These are phyloP conservation scores for Drosophila demipolita DNA, from an alignment of 2,888 invertebrate species.

Conservation along the genomic window DNA sequence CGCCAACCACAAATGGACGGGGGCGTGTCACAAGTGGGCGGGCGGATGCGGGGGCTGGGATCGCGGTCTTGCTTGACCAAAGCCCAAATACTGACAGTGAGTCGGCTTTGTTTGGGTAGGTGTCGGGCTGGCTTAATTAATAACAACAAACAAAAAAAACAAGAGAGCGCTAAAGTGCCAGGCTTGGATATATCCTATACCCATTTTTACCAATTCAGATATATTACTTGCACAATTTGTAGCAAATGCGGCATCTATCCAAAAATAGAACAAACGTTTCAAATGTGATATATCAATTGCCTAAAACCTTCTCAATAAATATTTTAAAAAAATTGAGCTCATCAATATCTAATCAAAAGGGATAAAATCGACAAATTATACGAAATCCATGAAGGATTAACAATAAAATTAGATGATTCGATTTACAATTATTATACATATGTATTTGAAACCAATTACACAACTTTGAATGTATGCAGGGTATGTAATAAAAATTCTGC, in stretches of 20 bases:
- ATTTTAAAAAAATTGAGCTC: not conserved
- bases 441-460: not conserved
- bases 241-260: not conserved
- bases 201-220: not conserved
- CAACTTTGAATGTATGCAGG: not conserved
- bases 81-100: constrained; percentile 1
- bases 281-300: not conserved
- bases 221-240: not conserved
- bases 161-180: too few species aligned
- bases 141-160: constrained; percentile 18
- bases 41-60: not conserved
- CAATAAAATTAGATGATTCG: not conserved
- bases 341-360: not conserved
- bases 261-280: not conserved
- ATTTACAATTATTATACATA: not conserved
- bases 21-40: constrained; percentile 27
- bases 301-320: too few species aligned
- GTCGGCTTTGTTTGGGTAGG: constrained; percentile 38
- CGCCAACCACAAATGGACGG: constrained; percentile 29
- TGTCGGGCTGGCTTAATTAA: constrained; percentile 49
- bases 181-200: not conserved
- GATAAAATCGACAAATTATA: not conserved
- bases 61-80: constrained; percentile 27
- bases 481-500: constrained; percentile 1
- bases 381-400: not conserved